Base-by-base conservation (phyloP, 1,140 invertebrate species). In the Formica exsecta region DNA sequence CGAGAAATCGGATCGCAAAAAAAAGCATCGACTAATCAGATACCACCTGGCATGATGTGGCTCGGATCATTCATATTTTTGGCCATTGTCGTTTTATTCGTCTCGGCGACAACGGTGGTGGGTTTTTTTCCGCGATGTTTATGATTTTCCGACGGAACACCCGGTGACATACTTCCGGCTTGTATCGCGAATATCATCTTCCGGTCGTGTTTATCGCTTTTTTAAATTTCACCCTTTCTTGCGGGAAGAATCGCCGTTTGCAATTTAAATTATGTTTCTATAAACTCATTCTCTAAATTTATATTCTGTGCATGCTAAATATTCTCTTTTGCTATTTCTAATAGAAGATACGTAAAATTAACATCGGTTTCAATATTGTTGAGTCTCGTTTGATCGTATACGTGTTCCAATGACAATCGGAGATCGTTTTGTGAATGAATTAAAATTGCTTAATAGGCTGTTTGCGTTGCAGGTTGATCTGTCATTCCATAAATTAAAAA, bases 381-480 rank as follows among this genome's bases (percentile, higher is more conserved):
- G 11, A 76, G 22, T 36, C n/a, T 36, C 4, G 8, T 32, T 65
- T n/a, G 11, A 44, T 65, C 48, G 48, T 13, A 25, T 32, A 57
- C 11, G 48, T 70, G 22, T 70, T 70, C 13, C 9, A 36, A 2
- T 38, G 48, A 75, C 13, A 25, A 5, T 54, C 22, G 3, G 13
- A 38, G 41, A 38, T n/a, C 38, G 44, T 62, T 75, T 64, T 29
- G 41, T 22, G n/a, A 44, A 84, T 64, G 13, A 51, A 25, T 38
- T 29, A 48, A 8, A 51, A 25, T 25, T 29, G 19, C 6, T 57
- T 54, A 71, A 44, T 64, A 41, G 19, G 1, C 0, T 13, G 4
- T 44, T 36, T 8, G 16, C 59, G 68, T 92, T 92, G 3, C 74
- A 95, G 95, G 54, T 95, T 44, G 92, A 95, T 65, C 77, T 95